Evolutionary conservation across 1,140 invertebrate genomes (phyloP).

Genomic region (Lasaia peninsularis): DNA sequence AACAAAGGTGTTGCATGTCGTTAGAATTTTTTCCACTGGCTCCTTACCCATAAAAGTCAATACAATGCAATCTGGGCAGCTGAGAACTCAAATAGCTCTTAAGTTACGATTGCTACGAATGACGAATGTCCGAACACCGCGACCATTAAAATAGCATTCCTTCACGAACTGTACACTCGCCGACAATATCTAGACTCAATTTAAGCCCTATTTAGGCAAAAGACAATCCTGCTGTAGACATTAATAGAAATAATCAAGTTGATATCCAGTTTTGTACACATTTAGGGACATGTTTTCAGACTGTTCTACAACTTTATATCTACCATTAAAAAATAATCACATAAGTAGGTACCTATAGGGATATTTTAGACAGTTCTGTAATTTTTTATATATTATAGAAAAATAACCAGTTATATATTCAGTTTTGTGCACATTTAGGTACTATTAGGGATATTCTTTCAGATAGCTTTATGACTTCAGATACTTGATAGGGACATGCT

Average conservation of each 20-base stretch:
- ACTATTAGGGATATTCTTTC: no score
- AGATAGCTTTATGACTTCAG: no score
- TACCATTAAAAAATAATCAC: no score
- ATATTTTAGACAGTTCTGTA: no score
- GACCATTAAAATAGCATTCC: constrained; percentile 48
- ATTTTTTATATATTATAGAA: no score
- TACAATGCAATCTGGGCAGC: constrained; percentile 8
- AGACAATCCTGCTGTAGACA: neutral
- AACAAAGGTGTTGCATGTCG: constrained; percentile 3
- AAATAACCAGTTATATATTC: no score
- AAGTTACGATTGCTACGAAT: constrained; percentile 20
- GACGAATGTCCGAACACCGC: constrained; percentile 36
- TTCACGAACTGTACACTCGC: constrained; percentile 39
- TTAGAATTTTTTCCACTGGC: constrained; percentile 4
- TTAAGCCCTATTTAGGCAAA: neutral
- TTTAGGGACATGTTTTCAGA: no score
- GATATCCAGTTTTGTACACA: no score
- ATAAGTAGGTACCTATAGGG: no score
- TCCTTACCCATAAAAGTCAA: constrained; percentile 9
- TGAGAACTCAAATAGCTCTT: constrained; percentile 13
- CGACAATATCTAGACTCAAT: constrained; percentile 15
- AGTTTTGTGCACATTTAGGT: no score
- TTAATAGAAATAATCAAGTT: neutral
- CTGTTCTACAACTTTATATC: no score
- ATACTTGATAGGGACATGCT: no score